Evolutionary conservation across 1,140 invertebrate species (phyloP).

Genomic region (Heliconius eleuchia): DNA sequence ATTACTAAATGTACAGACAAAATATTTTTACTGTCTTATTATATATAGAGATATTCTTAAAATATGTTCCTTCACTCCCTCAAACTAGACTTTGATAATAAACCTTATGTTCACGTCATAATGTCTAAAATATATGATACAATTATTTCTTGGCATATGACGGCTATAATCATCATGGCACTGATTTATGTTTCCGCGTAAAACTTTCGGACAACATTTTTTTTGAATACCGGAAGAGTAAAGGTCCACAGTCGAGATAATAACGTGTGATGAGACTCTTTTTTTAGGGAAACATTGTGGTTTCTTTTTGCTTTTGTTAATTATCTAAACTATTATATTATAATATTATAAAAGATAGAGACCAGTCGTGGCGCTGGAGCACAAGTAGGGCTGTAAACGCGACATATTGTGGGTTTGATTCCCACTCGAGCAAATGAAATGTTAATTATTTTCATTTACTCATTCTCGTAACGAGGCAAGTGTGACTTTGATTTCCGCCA

Average conservation of each 20-base stretch:
- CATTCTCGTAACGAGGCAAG: no score
- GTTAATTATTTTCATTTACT: no score
- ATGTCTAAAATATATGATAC: background rate
- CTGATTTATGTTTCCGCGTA: constrained; percentile 14
- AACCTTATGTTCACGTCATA: background rate
- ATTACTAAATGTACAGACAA: no score
- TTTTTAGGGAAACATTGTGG: background rate
- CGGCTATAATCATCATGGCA: constrained; percentile 2
- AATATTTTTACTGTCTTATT: no score
- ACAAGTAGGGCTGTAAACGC: no score
- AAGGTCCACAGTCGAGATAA: constrained; percentile 10
- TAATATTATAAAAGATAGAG: background rate
- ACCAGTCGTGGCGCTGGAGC: no score
- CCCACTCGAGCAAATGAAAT: no score
- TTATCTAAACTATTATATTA: background rate
- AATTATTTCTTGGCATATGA: background rate
- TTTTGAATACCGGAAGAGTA: background rate
- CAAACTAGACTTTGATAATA: background rate
- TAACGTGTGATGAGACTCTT: background rate
- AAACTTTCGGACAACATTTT: constrained; percentile 9
- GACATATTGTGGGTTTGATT: background rate
- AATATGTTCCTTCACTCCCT: background rate
- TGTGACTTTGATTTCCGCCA: no score
- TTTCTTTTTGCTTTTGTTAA: background rate
- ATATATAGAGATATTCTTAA: background rate